A percentile compares a stretch with the other conserved stretches of the same genome.
Conservation (phyloP, 2,888 invertebrate species). For the Cheilosia variabilis region DNA sequence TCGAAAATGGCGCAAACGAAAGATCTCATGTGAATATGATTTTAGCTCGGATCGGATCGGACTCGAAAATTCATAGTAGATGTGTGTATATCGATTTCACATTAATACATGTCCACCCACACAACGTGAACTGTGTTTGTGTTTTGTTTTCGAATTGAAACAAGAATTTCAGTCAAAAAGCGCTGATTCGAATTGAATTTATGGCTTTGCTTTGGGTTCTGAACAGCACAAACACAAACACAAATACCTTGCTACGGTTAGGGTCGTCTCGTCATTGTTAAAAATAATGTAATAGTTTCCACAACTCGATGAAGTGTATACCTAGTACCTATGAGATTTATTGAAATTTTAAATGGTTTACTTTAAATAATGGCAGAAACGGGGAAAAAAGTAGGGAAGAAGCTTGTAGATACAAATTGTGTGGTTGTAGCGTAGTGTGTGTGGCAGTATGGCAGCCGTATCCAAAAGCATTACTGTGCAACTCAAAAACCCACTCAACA, state of each 20-base stretch:
- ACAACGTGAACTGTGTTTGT: constrained; percentile 36
- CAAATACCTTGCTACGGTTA: too few species aligned
- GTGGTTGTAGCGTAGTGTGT: background rate
- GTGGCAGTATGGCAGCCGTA: too few species aligned
- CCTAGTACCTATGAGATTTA: background rate
- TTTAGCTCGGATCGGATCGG: constrained; percentile 21
- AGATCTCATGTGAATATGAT: constrained; percentile 25
- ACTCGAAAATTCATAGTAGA: too few species aligned
- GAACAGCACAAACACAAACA: background rate
- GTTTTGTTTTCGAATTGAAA: constrained; percentile 44
- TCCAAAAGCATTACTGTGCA: too few species aligned
- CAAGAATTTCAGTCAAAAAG: constrained; percentile 33
- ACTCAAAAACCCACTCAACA: too few species aligned
- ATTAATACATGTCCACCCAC: constrained; percentile 65
- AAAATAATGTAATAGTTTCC: background rate
- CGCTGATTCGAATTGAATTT: constrained; percentile 17
- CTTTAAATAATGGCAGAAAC: background rate
- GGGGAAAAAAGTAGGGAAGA: background rate
- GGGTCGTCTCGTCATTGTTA: background rate
- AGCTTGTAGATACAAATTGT: background rate
- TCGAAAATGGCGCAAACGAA: constrained; percentile 40
- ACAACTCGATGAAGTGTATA: background rate
- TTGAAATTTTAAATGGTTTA: background rate
- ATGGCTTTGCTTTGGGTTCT: background rate
- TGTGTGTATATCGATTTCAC: constrained; percentile 36